Conservation (phyloP, 1,140 invertebrate genomes). For the Oreohelix idahoensis region DNA sequence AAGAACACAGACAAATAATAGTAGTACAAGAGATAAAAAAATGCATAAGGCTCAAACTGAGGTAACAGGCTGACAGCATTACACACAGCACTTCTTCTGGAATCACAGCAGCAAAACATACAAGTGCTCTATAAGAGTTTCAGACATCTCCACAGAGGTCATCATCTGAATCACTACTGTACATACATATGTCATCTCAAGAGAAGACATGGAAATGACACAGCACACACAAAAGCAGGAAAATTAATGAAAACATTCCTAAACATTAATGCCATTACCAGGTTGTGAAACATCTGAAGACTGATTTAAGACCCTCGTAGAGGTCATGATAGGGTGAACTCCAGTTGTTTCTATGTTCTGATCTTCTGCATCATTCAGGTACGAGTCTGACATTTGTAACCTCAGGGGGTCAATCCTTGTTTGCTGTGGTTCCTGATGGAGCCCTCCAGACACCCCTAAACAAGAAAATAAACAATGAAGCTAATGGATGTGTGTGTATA, state of each 20-base stretch:
- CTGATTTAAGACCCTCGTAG: neutral
- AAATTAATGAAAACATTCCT: too few relatives aligned
- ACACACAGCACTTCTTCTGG: too few relatives aligned
- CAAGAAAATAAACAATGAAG: too few relatives aligned
- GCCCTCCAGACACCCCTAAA: neutral
- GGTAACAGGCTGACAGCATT: too few relatives aligned
- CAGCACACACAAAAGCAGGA: too few relatives aligned
- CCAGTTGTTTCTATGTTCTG: neutral
- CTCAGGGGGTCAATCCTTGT: neutral
- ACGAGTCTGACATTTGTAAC: neutral
- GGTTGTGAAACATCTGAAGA: neutral
- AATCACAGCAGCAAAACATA: too few relatives aligned
- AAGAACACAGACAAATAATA: too few relatives aligned
- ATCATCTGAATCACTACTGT: neutral
- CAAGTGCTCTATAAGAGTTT: too few relatives aligned
- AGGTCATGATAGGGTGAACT: neutral
- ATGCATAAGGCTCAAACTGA: too few relatives aligned
- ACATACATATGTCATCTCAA: neutral
- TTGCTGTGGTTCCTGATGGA: neutral
- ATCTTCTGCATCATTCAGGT: neutral
- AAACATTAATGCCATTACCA: neutral
- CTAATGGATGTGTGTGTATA: too few relatives aligned
- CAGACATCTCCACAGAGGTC: neutral
- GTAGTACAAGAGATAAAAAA: too few relatives aligned
- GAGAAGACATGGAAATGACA: too few relatives aligned